phyloP scores from a whole-genome alignment of 2,113 vertebrate genomes.

The Dicerorhinus sumatrensis region DNA sequence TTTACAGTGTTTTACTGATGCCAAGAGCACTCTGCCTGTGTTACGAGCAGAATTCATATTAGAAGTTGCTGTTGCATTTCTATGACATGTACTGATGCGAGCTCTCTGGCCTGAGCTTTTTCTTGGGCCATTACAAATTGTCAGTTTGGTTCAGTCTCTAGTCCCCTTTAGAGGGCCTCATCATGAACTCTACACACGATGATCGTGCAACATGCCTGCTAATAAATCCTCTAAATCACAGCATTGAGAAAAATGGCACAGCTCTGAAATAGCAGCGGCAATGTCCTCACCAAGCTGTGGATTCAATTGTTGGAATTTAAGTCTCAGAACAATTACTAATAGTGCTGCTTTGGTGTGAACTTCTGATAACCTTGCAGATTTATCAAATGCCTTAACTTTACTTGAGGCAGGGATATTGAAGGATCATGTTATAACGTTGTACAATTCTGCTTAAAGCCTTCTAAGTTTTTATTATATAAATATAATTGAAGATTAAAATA shows the following conservation, averaged over 20 bases:
- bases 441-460: neutral
- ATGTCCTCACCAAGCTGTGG: neutral
- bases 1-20: conserved; percentile 27
- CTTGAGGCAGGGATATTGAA: neutral
- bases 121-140: conserved; percentile 54
- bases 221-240: conserved; percentile 72
- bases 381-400: neutral
- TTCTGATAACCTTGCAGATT: conserved; percentile 15
- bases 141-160: conserved; percentile 29
- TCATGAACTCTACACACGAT: conserved; percentile 24
- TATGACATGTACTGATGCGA: neutral
- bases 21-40: neutral
- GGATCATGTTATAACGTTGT: neutral
- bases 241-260: conserved; percentile 54
- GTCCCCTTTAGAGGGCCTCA: conserved; percentile 29
- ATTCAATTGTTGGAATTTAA: conserved; percentile 39
- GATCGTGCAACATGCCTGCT: conserved; percentile 57
- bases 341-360: conserved; percentile 5
- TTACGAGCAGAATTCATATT: conserved; percentile 16
- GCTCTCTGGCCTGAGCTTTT: neutral
- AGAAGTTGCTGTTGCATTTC: conserved; percentile 52
- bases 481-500: neutral
- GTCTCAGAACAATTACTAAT: conserved; percentile 55
- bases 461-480: neutral
- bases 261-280: conserved; percentile 37